Evolutionary conservation across 2,888 invertebrate species (phyloP).

Genomic region (Gerris lacustris): DNA sequence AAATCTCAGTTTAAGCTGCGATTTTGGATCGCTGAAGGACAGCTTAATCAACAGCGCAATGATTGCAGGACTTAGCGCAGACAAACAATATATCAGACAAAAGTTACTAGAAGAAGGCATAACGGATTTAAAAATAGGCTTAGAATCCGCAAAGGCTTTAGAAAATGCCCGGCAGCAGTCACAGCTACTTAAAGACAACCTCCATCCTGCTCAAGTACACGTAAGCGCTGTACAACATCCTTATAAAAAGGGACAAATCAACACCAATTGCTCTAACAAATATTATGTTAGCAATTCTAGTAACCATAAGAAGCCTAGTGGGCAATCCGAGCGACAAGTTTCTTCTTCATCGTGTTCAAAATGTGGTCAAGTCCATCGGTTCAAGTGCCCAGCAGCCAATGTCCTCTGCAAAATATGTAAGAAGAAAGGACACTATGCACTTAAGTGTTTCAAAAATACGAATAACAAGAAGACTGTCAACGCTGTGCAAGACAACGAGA

Average conservation of each 20-base stretch:
- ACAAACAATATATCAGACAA: background rate
- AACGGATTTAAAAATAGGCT: background rate
- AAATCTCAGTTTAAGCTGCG: background rate
- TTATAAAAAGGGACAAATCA: background rate
- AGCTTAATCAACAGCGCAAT: background rate
- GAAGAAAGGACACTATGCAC: background rate
- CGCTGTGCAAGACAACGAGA: background rate
- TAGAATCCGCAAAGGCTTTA: background rate
- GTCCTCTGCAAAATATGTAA: too few species aligned
- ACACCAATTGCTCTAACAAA: too few species aligned
- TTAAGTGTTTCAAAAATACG: background rate
- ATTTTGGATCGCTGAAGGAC: background rate
- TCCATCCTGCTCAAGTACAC: too few species aligned
- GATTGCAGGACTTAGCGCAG: background rate
- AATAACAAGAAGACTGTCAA: background rate
- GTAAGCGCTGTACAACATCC: background rate
- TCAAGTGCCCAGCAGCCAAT: background rate
- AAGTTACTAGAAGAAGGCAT: background rate
- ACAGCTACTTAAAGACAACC: background rate
- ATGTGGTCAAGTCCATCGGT: background rate
- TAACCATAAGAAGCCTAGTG: too few species aligned
- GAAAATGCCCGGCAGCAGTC: background rate
- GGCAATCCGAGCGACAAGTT: background rate
- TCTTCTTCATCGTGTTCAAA: background rate
- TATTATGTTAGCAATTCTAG: background rate